These are phyloP conservation scores for Xiphophorus birchmanni DNA, from an alignment of 2,797 vertebrate species.

Conservation along the genomic window DNA sequence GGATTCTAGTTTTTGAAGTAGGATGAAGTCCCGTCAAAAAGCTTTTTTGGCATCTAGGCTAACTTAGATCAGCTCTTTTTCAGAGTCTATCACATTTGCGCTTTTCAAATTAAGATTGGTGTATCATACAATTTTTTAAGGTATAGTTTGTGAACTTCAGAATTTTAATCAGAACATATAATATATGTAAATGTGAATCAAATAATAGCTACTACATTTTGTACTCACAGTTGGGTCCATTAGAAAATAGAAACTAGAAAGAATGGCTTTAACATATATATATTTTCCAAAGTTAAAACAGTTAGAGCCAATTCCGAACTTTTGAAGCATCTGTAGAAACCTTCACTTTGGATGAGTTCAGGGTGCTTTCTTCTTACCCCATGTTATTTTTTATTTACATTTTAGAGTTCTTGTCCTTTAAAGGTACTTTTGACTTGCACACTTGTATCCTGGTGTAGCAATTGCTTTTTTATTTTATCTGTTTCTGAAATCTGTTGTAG, in stretches of 20 bases:
- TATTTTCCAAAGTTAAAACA: background rate
- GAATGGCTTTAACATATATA: background rate
- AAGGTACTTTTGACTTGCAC: background rate
- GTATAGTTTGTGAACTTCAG: background rate
- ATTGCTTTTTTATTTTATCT: background rate
- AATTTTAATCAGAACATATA: background rate
- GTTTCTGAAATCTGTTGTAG: background rate
- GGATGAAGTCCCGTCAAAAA: too few species aligned
- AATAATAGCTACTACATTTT: background rate
- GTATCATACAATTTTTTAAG: background rate
- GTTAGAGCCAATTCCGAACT: background rate
- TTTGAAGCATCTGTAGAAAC: background rate
- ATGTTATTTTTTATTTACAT: background rate
- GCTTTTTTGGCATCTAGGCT: too few species aligned
- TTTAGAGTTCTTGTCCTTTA: background rate
- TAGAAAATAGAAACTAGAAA: background rate
- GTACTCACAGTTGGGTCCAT: background rate
- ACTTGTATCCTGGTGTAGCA: background rate
- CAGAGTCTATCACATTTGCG: too few species aligned
- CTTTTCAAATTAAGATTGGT: background rate
- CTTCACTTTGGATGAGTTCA: background rate
- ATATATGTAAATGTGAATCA: background rate
- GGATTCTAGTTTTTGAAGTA: too few species aligned
- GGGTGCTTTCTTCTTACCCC: background rate
- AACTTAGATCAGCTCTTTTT: background rate